A percentile compares a stretch with the other conserved stretches of the same genome.
Evolutionary conservation across 2,113 vertebrate genomes (phyloP).

Genomic region (Chaetura pelagica): DNA sequence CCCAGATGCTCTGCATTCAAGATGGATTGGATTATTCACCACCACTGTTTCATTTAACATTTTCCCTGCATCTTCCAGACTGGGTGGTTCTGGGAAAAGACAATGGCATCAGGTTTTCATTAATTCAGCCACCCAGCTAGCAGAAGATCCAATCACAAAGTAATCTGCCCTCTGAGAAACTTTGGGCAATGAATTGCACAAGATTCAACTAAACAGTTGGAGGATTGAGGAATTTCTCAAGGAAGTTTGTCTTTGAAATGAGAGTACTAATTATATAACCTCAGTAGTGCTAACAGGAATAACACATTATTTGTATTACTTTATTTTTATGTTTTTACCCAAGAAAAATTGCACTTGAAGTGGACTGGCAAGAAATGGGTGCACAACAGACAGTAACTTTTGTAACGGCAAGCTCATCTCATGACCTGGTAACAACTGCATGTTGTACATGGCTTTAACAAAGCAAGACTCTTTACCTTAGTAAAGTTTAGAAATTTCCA

Average conservation of each 20-base stretch:
- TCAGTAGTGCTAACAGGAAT: neutral
- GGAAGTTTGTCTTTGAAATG: neutral
- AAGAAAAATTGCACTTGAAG: neutral
- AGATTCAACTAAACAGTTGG: neutral
- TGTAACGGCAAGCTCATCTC: neutral
- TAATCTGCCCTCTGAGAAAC: neutral
- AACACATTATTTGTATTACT: neutral
- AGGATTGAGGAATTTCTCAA: neutral
- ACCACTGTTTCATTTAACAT: conserved; percentile 90
- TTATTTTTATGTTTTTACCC: too few relatives aligned
- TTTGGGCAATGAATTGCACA: neutral
- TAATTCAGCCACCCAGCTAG: neutral
- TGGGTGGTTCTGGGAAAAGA: conserved; percentile 86
- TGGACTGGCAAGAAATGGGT: neutral
- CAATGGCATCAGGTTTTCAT: neutral
- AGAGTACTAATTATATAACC: neutral
- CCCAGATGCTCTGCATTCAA: conserved; percentile 89
- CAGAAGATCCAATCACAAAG: neutral
- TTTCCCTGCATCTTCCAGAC: conserved; percentile 82
- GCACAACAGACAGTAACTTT: neutral
- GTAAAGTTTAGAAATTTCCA: neutral
- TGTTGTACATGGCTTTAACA: neutral
- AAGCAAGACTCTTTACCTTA: neutral
- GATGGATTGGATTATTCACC: conserved; percentile 83
- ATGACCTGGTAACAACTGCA: neutral